Percentiles rank a stretch among this genome's conserved stretches.
phyloP scores from a whole-genome alignment of 2,113 vertebrate species.

The Campylorhamphus procurvoides region DNA sequence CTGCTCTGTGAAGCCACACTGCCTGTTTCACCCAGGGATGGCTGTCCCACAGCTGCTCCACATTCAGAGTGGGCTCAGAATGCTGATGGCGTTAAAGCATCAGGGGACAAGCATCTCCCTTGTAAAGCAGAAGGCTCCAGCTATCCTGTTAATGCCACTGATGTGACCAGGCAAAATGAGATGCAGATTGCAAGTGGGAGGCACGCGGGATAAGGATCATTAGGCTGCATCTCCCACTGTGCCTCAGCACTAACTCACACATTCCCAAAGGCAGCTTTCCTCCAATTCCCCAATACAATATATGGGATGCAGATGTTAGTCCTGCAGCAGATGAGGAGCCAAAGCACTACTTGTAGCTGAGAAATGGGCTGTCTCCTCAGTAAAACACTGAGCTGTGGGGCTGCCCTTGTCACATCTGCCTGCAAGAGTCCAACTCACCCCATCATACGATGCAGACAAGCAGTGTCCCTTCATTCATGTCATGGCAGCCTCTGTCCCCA shows the following conservation, averaged over 20 bases:
- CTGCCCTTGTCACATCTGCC: background rate
- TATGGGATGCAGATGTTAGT: background rate
- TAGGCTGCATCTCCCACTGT: background rate
- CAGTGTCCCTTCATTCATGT: background rate
- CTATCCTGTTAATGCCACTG: background rate
- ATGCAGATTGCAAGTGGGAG: background rate
- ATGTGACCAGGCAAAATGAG: background rate
- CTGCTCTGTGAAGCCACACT: background rate
- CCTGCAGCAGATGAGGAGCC: rapidly evolving
- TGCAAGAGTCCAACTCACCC: rapidly evolving
- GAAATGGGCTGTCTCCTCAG: background rate
- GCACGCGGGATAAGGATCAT: background rate
- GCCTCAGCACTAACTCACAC: background rate
- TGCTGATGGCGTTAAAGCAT: background rate
- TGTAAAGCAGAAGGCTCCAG: background rate
- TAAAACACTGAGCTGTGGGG: background rate
- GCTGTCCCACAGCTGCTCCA: background rate
- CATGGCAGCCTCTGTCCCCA: rapidly evolving
- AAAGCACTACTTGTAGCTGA: background rate
- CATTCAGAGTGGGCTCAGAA: background rate
- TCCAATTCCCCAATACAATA: background rate
- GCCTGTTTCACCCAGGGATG: background rate
- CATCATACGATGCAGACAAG: rapidly evolving
- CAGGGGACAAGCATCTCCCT: background rate
- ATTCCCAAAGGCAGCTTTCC: background rate